Percentiles rank a stretch among this genome's conserved stretches.
phyloP scores from a whole-genome alignment of 2,797 vertebrate genomes.

The Cirrhinus molitorella region DNA sequence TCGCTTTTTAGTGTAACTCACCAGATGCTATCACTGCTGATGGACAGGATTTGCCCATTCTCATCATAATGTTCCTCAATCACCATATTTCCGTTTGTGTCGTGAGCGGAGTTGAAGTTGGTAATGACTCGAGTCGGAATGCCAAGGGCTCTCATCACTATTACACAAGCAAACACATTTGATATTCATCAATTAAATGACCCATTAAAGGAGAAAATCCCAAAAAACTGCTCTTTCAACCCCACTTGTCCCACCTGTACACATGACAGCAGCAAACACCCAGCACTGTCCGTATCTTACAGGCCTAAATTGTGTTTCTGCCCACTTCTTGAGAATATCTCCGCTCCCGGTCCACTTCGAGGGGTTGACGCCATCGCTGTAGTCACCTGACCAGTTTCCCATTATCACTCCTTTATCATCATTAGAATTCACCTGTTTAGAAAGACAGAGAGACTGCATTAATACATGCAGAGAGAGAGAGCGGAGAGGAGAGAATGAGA shows the following conservation, averaged over 20 bases:
- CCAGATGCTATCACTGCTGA: too few species aligned
- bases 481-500: neutral
- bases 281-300: constrained; percentile 91
- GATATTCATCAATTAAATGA: too few species aligned
- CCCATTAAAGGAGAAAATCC: too few species aligned
- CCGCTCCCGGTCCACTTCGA: constrained; percentile 83
- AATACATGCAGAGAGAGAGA: neutral
- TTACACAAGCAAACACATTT: too few species aligned
- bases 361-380: constrained; percentile 73
- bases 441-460: neutral
- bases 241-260: constrained; percentile 81
- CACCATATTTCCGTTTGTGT: too few species aligned
- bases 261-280: constrained; percentile 91
- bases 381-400: constrained; percentile 85
- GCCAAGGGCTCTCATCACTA: too few species aligned
- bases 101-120: too few species aligned
- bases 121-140: too few species aligned
- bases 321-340: constrained; percentile 84
- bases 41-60: too few species aligned
- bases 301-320: constrained; percentile 70
- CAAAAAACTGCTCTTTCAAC: neutral
- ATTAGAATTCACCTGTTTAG: constrained; percentile 83
- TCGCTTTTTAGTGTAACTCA: too few species aligned
- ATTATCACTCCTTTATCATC: constrained; percentile 86
- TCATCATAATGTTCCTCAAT: too few species aligned